Conservation (phyloP, 2,113 vertebrate genomes). For the Brienomyrus longianalis region DNA sequence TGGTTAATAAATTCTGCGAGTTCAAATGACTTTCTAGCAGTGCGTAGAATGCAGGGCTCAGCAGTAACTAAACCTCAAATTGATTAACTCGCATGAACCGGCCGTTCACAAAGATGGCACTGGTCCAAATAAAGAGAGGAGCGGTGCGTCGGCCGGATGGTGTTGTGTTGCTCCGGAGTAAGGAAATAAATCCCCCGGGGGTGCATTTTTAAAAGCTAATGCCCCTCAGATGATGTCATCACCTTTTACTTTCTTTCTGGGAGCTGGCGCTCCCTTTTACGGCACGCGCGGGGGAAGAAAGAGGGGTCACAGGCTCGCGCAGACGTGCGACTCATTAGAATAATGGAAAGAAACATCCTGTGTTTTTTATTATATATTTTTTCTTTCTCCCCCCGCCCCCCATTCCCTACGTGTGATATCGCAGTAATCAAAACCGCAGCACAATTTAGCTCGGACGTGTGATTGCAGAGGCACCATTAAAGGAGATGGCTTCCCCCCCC, state of each 20-base stretch:
- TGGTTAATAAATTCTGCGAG: slow-evolving; percentile 99
- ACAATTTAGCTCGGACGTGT: slow-evolving; percentile 91
- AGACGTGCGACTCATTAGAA: slow-evolving; percentile 91
- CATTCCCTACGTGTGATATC: slow-evolving; percentile 80
- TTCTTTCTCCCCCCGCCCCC: neutral
- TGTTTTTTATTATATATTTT: slow-evolving; percentile 63
- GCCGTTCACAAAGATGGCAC: slow-evolving; percentile 99
- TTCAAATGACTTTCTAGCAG: slow-evolving; percentile 98
- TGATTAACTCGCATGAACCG: slow-evolving; percentile 99
- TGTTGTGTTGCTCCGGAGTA: slow-evolving; percentile 99
- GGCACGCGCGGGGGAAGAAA: slow-evolving; percentile 67
- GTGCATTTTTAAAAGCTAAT: slow-evolving; percentile 99
- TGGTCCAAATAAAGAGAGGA: slow-evolving; percentile 91
- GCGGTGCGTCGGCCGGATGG: slow-evolving; percentile 94
- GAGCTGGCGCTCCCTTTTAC: slow-evolving; percentile 59
- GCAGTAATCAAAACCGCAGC: slow-evolving; percentile 93
- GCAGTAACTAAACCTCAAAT: slow-evolving; percentile 99
- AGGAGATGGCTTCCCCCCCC: slow-evolving; percentile 54
- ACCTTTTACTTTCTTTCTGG: slow-evolving; percentile 86
- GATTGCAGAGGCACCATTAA: slow-evolving; percentile 90
- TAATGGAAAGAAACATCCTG: slow-evolving; percentile 85
- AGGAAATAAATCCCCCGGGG: slow-evolving; percentile 97
- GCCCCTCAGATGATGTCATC: slow-evolving; percentile 99
- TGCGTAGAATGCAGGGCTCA: slow-evolving; percentile 98
- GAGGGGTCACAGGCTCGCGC: slow-evolving; percentile 76